Base-by-base conservation (phyloP, 2,797 vertebrate species). In the Craterocephalus amniculus region DNA sequence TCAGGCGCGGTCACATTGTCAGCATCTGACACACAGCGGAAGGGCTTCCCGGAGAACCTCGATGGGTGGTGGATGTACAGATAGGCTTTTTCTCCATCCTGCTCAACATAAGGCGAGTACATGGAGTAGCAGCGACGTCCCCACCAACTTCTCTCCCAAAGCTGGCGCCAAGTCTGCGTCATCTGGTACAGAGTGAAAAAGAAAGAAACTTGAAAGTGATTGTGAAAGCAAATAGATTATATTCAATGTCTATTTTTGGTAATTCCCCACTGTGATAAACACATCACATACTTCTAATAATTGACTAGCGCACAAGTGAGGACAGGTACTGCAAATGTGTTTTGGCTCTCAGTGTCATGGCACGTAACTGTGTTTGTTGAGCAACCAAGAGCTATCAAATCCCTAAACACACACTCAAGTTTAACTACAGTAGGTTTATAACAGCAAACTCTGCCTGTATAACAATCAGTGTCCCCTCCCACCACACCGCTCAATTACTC, bases 21-120 rank as follows among this genome's bases (percentile, higher is more conserved):
- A 0, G 54, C 24, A 0, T 74, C 34, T 2, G 81, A 83, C 54
- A 93, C 83, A 3, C 95, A 96, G 83, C 95, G 95, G 76, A 92
- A 95, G 45, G 85, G 62, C 0, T 94, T 92, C 0, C 84, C 72
- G 56, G 22, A 45, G 67, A 9, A 81, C 4, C 20, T 52, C 6
- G 40, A 51, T 9, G 87, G 71, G 18, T 60, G 35, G 29, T 29
- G 4, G 18, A 73, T 54, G 2, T 8, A 1, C 63, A 73, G 63
- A 11, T 43, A 35, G 0, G 9, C 2, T 14, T n/a, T 5, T 62
- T 20, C 2, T 14, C 0, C 62, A 63, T 1, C 0, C 0, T n/a
- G 27, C 26, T 31, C 14, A 20, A 31, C 52, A 31, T 4, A 4
- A 18, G 27, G 27, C 1, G 27, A 6, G 52, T 9, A 55, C 31